Evolutionary conservation across 2,888 invertebrate genomes (phyloP), one percentile per base, ranked within the genome.

Genomic region (Drosophila pseudotakahashii): DNA sequence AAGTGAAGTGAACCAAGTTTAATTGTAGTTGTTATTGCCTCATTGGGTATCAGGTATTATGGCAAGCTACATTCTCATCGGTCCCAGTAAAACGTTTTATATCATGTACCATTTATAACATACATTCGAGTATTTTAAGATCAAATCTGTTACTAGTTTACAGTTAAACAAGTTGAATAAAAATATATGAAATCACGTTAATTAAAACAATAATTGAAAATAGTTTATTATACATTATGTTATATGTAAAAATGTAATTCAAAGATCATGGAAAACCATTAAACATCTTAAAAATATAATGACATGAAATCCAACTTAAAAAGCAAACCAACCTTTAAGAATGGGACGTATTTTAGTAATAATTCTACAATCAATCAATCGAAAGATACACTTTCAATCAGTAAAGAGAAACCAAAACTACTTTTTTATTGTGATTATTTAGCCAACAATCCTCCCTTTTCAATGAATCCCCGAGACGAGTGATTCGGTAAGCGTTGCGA

Each of bases 371-470:
- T 30, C 30, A 30, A 7, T n/a, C 3, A 23, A 26, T 6, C 1
- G 14, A 47, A 47, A 47, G 47, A 6, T 14, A 11, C 23, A 11
- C 9, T 30, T 30, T 47, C 10, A n/a, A n/a, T n/a, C 4, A 26
- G 10, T 1, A 26, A 26, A 9, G n/a, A 44, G 23, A 44, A 23
- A 13, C 19, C n/a, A 9, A 30, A 30, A 23, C n/a, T 6, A 32
- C 10, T 52, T 26, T 70, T 67, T 77, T 51, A 45, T 64, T 67
- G 48, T 61, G 73, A 81, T 81, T 77, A 73, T 58, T 67, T 53
- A 53, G 52, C 41, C 44, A 36, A 26, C 61, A 41, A 55, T 57
- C 52, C 50, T 66, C 63, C 68, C 39, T 67, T 78, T 69, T 68
- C 67, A 75, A 16, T 52, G 14, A 52, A 41, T 62, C 71, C 44